Base-by-base conservation (phyloP, 2,888 invertebrate genomes). In the Gnatocerus cornutus region DNA sequence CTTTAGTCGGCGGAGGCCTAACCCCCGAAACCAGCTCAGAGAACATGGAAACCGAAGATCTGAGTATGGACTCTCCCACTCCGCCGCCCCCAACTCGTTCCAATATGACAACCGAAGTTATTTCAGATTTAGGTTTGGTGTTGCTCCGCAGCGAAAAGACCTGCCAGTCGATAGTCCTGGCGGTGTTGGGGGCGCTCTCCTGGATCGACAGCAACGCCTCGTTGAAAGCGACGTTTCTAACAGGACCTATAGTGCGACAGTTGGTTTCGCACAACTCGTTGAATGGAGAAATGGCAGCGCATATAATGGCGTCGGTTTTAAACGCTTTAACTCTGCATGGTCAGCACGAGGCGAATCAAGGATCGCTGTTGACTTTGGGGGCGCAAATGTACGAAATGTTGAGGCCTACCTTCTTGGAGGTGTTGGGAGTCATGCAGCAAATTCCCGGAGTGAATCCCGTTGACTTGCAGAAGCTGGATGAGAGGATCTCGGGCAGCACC, bases 201-300 rank as follows among this genome's bases (percentile, higher is more conserved):
- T 97, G 97, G 96, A 92, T 91, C 77, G 97, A 97, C 85, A 93
- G 95, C 69, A 89, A 89, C 55, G 90, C 92, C 16, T 95, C 94
- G 75, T 86, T 93, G 73, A 94, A 93, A 80, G 93, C 95, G n/a
- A 90, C 92, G 0, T 87, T 88, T 63, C 86, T 96, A 16, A 90
- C 92, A 41, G 89, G 91, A n/a, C 91, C 92, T 56, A 87, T 95
- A 74, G 88, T 91, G 56, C 89, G 89, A 73, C 90, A 90, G 78
- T 85, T 94, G 69, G 89, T 91, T 39, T 83, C 86, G 0, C 90
- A 90, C 77, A 88, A 88, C 77, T 87, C 89, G 78, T 84, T 93
- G 75, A 90, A 87, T 74, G 88, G 88, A 72, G 90, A 89, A 73
- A 89, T 92, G 84, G 92, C 92, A 0, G 87, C 89, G 0, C 90